Evolutionary conservation across 2,888 invertebrate genomes (phyloP), one percentile per base, ranked within the genome.

Genomic region (Quadroppia sp.): DNA sequence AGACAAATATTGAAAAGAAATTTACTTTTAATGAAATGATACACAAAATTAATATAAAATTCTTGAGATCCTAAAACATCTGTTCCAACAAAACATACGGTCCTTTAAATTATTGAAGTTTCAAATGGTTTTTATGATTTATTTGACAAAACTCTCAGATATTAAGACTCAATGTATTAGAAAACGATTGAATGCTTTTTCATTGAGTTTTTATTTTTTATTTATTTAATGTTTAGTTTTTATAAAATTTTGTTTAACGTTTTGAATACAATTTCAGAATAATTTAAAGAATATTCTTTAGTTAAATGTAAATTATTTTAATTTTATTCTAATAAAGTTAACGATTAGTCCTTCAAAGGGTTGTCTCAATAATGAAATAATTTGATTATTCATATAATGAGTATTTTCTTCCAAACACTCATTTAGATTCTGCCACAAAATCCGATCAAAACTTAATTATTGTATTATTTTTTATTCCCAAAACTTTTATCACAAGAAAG

Each of bases 21-120:
- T 36, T 36, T 36, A 45, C 11, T 45, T 20, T 4, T 4, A 50
- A 50, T 50, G 20, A 50, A 50, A 50, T 50, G 50, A 50, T 50
- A 20, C 50, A 50, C 23, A 50, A 50, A 20, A 50, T 50, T 20
- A 50, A 23, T 50, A 23, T 4, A 50, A 50, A 50, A n/a, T n/a
- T 9, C 50, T 50, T 7, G n/a, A 6, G 23, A 15, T 11, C 15
- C 9, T 7, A 45, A 45, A 50, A 50, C 50, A 50, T 50, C 50
- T 50, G 50, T 50, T 50, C 6, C 50, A n/a, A n/a, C 45, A 50
- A 50, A 50, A 50, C 20, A 50, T n/a, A 50, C 50, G 20, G 50
- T 7, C 7, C 50, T 50, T 50, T 50, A 50, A 50, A 50, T 50
- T 50, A 50, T 50, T 50, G 20, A 23, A 50, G 20, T 23, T 50